Evolutionary conservation across 2,797 vertebrate genomes (phyloP).

Genomic region (Cercopithecus mitis): DNA sequence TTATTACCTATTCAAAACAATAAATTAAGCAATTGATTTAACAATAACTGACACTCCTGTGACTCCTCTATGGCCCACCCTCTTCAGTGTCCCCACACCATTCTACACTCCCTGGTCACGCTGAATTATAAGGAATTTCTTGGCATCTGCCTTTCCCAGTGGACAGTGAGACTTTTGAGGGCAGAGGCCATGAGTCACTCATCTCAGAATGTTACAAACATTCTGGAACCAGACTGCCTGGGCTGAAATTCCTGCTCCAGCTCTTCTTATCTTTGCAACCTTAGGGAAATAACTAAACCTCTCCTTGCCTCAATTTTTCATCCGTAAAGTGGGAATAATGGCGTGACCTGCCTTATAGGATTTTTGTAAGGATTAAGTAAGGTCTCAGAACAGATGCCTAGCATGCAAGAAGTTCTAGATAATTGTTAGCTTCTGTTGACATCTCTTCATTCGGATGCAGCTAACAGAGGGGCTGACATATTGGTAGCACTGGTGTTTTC

Average conservation of each 20-base stretch:
- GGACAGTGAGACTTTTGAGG: not conserved
- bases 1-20: not conserved
- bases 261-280: not conserved
- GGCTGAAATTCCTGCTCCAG: not conserved
- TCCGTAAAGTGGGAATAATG: not conserved
- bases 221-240: not conserved
- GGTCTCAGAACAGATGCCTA: not conserved
- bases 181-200: not conserved
- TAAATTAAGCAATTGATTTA: not conserved
- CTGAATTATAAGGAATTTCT: not conserved
- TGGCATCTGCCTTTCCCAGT: not conserved
- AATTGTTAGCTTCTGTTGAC: not conserved
- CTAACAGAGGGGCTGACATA: not conserved
- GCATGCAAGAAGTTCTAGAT: not conserved
- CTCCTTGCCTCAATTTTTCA: not conserved
- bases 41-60: not conserved
- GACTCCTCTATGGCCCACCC: too few species aligned
- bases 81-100: not conserved
- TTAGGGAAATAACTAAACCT: not conserved
- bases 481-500: accelerated
- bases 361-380: not conserved
- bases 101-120: not conserved
- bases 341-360: not conserved
- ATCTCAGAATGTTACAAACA: too few species aligned
- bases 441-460: not conserved